Conservation (phyloP, 2,113 vertebrate genomes). For the Amphiprion ocellaris region DNA sequence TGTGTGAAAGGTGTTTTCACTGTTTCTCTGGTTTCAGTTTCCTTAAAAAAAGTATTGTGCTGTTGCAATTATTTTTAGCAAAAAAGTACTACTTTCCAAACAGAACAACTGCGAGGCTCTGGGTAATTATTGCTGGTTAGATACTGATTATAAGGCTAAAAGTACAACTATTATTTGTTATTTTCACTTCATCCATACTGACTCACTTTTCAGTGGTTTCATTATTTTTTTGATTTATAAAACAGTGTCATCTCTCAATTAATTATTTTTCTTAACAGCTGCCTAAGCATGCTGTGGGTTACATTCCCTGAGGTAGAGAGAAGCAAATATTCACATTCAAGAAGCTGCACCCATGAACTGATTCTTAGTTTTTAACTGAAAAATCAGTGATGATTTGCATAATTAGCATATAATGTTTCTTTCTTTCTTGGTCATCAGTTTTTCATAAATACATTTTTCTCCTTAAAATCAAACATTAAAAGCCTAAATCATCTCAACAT, state of each 20-base stretch:
- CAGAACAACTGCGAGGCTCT: not conserved
- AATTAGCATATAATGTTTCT: too few species aligned
- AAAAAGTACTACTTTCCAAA: not conserved
- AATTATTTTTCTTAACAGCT: not conserved
- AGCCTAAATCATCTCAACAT: too few species aligned
- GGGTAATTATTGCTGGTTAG: not conserved
- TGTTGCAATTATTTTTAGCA: slow-evolving; percentile 32
- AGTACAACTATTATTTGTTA: not conserved
- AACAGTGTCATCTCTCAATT: not conserved
- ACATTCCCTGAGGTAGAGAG: too few species aligned
- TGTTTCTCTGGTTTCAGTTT: slow-evolving; percentile 23
- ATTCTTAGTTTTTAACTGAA: too few species aligned
- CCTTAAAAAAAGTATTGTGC: not conserved
- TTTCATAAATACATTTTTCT: too few species aligned
- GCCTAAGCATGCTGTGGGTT: not conserved
- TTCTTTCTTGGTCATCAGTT: too few species aligned
- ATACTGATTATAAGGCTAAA: not conserved
- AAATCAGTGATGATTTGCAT: too few species aligned
- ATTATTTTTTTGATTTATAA: not conserved
- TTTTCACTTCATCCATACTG: not conserved
- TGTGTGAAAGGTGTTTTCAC: slow-evolving; percentile 36
- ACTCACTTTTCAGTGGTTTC: not conserved
- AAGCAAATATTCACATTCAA: too few species aligned
- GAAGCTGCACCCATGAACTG: too few species aligned
- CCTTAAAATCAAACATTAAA: too few species aligned